These are phyloP conservation scores for Pelecanus crispus DNA, from an alignment of 2,113 vertebrate species.

Conservation along the genomic window DNA sequence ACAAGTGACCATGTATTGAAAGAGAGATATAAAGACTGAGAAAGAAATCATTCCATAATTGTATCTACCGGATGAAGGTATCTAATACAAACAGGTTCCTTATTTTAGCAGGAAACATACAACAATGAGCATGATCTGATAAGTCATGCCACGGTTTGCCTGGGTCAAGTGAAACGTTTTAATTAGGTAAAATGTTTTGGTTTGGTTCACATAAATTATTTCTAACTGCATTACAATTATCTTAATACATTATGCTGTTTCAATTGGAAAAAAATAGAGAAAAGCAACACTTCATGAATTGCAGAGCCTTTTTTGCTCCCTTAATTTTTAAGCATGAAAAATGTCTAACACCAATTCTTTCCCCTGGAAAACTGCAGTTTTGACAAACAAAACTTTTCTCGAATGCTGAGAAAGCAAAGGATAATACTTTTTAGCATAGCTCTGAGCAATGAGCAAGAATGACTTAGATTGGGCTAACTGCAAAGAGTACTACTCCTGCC, in stretches of 20 bases:
- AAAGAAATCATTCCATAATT: slow-evolving; percentile 31
- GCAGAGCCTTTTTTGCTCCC: neutral
- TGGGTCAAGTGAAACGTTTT: slow-evolving; percentile 8
- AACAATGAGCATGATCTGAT: slow-evolving; percentile 44
- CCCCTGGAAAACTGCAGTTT: neutral
- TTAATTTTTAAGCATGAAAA: neutral
- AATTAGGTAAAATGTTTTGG: neutral
- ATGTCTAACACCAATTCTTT: neutral
- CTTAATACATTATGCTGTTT: neutral
- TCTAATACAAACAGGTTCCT: slow-evolving; percentile 30
- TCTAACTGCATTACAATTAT: neutral
- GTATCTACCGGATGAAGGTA: slow-evolving; percentile 14
- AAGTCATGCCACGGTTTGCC: neutral
- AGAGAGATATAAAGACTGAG: neutral
- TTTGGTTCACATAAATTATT: neutral
- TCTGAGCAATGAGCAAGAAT: neutral
- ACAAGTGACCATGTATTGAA: neutral
- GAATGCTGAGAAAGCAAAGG: neutral
- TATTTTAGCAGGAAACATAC: slow-evolving; percentile 46
- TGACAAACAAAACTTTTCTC: neutral
- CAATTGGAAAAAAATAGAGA: neutral
- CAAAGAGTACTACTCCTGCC: neutral
- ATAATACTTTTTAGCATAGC: neutral
- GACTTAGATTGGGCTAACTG: neutral
- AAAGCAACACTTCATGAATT: neutral